Evolutionary conservation across 1,140 invertebrate genomes (phyloP).

Genomic region (Drosophila rufa): DNA sequence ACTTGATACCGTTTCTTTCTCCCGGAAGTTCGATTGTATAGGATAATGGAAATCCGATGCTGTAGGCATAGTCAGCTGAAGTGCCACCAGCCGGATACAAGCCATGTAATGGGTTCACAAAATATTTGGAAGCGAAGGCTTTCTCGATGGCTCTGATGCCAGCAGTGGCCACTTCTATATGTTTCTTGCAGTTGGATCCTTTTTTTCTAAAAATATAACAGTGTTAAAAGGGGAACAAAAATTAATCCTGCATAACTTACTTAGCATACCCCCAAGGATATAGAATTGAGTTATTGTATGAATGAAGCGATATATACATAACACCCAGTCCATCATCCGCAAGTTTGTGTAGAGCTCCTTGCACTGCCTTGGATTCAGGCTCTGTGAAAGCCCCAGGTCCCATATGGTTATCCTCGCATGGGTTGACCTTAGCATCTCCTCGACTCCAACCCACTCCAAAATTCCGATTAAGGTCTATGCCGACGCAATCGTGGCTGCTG

Average conservation of each 20-base stretch:
- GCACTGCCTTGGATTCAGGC: conserved; percentile 23
- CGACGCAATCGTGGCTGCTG: conserved; percentile 10
- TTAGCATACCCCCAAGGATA: conserved; percentile 31
- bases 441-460: conserved; percentile 24
- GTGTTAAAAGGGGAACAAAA: no score
- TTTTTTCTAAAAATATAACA: background rate
- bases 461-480: conserved; percentile 52
- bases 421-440: background rate
- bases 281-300: background rate
- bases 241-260: conserved; percentile 4
- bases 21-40: conserved; percentile 21
- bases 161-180: no score
- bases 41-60: conserved; percentile 35
- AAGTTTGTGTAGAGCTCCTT: conserved; percentile 22
- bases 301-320: conserved; percentile 50
- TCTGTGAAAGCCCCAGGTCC: conserved; percentile 37
- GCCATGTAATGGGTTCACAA: background rate
- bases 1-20: background rate
- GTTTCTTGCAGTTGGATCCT: background rate
- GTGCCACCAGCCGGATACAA: conserved; percentile 23
- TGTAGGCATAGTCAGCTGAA: conserved; percentile 48
- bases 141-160: no score
- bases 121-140: no score
- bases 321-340: background rate
- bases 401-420: background rate